Evolutionary conservation across 2,797 vertebrate species (phyloP), one percentile per base, ranked within the genome.

Genomic region (Miichthys miiuy): DNA sequence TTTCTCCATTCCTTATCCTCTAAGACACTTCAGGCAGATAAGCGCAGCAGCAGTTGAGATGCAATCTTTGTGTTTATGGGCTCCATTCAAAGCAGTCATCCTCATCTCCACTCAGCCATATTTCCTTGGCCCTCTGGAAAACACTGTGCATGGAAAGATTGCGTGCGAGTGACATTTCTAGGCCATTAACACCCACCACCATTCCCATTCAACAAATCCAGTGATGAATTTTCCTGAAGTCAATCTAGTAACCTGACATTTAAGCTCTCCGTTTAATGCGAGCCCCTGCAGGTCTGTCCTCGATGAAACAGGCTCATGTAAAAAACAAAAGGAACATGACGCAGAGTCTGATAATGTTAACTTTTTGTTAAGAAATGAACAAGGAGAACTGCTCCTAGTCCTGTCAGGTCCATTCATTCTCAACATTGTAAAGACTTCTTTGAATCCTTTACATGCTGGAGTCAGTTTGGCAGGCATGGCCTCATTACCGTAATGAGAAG

Each of bases 81-180:
- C 63, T 87, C 58, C 52, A 62, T 61, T 82, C 60, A 73, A 77
- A 77, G 60, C 61, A 34, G n/a, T 41, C 25, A 25, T 71, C 70
- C 42, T 71, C 75, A 25, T 88, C 79, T 75, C 61, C 46, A 60
- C 58, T 46, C 34, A 52, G 64, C 44, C 69, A 55, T 61, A 70
- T 73, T 73, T 84, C 63, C 20, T 34, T 25, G 51, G 78, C 74
- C 76, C 71, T 74, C 46, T 48, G 69, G 64, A 82, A 75, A 70
- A 68, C 64, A n/a, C 60, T 8, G 50, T 27, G 64, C 34, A n/a
- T 80, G 77, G 64, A 77, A 30, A 70, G 68, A 83, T 65, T 78
- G 71, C 21, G 50, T 14, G 68, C 79, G 88, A 90, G 67, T 90
- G 91, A 90, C 91, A 93, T 93, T 93, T 93, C 78, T 83, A 21